Evolutionary conservation across 2,113 vertebrate genomes (phyloP), one percentile per base, ranked within the genome.

Genomic region (Microcebus murinus): DNA sequence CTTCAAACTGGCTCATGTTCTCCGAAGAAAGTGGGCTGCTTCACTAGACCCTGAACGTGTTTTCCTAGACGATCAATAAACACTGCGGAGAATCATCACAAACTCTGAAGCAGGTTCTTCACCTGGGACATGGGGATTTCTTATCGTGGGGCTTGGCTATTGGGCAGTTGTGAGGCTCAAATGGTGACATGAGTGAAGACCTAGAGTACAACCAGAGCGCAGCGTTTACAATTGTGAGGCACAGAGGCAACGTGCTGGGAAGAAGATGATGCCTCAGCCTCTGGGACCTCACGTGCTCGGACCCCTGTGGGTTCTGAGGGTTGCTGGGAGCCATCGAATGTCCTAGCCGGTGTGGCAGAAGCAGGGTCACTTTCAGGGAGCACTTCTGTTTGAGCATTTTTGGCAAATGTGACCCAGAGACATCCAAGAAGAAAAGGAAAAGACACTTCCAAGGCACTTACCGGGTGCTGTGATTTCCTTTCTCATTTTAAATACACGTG

Each of bases 261-360:
- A 80, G 29, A 6, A 3, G 21, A 34, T 1, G 23, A 25, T 0
- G 8, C 0, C 6, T 4, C 34, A 3, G 12, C 15, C 36, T 55
- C 21, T 14, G 68, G 34, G 42, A 0, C 4, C 7, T 52, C 4
- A 1, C 0, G 0, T 11, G 21, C 14, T 50, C n/a, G 63, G n/a
- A 20, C 25, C 10, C 13, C 61, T 18, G 61, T 4, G 45, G 20
- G 15, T 36, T 71, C 13, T 34, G 21, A 52, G 45, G 20, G 36
- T 25, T 34, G 4, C 63, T 52, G 12, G 23, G 61, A 23, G 8
- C 10, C 20, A 6, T 1, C 25, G 52, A 13, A 12, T 27, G 61
- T 55, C 55, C 39, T 18, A 9, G 65, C 52, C 7, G 25, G 27
- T 10, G 14, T 11, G 7, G 27, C 18, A 2, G 42, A 83, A 71